A percentile compares a stretch with the other conserved stretches of the same genome.
Evolutionary conservation across 2,797 vertebrate genomes (phyloP).

Genomic region (Amblyopsis hoosieri): DNA sequence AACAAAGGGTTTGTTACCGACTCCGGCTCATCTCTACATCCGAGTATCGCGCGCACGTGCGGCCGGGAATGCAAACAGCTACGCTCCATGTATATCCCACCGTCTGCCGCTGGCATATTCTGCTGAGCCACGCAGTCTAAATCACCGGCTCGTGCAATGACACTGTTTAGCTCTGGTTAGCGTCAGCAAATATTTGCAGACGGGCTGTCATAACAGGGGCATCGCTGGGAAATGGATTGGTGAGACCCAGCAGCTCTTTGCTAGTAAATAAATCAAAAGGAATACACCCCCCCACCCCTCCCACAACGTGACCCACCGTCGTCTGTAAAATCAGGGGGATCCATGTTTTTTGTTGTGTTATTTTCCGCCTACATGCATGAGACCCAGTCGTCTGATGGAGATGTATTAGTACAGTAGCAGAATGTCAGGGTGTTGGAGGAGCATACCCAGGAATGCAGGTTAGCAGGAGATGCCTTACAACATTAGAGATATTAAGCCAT

Average conservation of each 20-base stretch:
- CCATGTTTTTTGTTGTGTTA: conserved; percentile 51
- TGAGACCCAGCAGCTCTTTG: conserved; percentile 66
- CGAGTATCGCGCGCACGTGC: conserved; percentile 48
- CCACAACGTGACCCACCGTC: conserved; percentile 60
- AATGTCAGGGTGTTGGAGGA: conserved; percentile 57
- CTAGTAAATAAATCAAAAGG: conserved; percentile 76
- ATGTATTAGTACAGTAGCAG: conserved; percentile 62
- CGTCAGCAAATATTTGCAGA: conserved; percentile 86
- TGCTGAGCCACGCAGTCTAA: conserved; percentile 61
- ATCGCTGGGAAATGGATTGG: conserved; percentile 73
- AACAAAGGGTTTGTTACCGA: conserved; percentile 18
- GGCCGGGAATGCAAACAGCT: conserved; percentile 75
- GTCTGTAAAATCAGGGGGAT: conserved; percentile 75
- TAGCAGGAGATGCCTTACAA: conserved; percentile 51
- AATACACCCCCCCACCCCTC: conserved; percentile 68
- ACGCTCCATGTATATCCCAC: conserved; percentile 66
- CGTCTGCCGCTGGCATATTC: conserved; percentile 65
- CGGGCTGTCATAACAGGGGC: conserved; percentile 83
- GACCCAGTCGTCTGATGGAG: conserved; percentile 47
- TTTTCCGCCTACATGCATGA: conserved; percentile 49
- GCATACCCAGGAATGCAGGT: conserved; percentile 28
- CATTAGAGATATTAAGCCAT: conserved; percentile 35
- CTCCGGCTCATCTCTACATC: conserved; percentile 56
- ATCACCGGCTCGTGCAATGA: conserved; percentile 74
- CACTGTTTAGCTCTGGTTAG: conserved; percentile 83